Base-by-base conservation (phyloP, 2,888 invertebrate genomes). In the Portevinia maculata region DNA sequence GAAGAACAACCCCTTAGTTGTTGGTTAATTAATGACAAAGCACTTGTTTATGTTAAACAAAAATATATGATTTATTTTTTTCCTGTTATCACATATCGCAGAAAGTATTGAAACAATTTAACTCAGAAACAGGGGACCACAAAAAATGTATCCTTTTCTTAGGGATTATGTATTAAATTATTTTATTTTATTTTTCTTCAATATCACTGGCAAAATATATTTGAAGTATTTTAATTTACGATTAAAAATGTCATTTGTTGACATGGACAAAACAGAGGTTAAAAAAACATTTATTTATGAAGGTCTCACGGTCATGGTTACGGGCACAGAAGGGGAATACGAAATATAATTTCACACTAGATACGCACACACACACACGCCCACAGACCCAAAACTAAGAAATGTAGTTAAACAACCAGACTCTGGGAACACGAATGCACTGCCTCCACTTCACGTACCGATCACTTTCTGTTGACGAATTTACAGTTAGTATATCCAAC, bases 1-100 rank as follows among this genome's bases (percentile, higher is more conserved):
- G 15, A 15, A 39, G 13, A 13, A 37, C n/a, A 37, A 6, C 28
- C 32, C 44, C 11, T 55, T 32, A 15, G n/a, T 21, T 48, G 13
- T 11, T 50, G 50, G 21, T 50, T 62, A 17, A 7, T 32, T 59
- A 44, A 55, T 53, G 41, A 48, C 71, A 78, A 70, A 78, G 71
- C 78, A 78, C 57, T 78, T 78, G 21, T 62, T 71, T 57, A 55
- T 37, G 9, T 39, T 30, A 21, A 64, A 19, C n/a, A n/a, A n/a
- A n/a, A n/a, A n/a, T n/a, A n/a, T n/a, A n/a, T n/a, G n/a, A 17
- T 37, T 48, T 41, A 44, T 41, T 59, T 39, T 17, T 41, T 64
- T 52, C 15, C 21, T 24, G 24, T 21, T 60, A 69, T 69, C 69
- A 69, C 57, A 69, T 48, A 24, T 55, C 28, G 37, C 48, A 69